Evolutionary conservation across 2,888 invertebrate species (phyloP), one percentile per base, ranked within the genome.

Genomic region (Cheilosia vernalis): DNA sequence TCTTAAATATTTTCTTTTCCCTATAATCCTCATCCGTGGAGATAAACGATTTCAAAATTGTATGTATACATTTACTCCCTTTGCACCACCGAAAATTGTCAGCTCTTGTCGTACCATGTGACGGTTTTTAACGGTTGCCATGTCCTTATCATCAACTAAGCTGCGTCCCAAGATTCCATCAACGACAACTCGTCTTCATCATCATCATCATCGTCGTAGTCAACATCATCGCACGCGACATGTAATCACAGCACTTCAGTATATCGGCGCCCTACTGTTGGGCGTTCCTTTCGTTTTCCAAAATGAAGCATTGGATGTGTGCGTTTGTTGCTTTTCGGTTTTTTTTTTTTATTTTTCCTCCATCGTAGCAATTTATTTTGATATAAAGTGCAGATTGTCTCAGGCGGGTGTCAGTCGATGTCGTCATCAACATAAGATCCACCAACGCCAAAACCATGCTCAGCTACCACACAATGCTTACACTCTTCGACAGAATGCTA

Each of bases 351-450:
- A 37, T 49, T 58, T 42, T 53, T 55, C 56, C 37, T 37, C n/a
- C 49, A 74, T 61, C 24, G 30, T 49, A 49, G 81, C 67, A 85
- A 85, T 85, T 81, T 85, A 85, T 85, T 85, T 72, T 85, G 81
- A 81, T 85, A 85, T 81, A 85, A 85, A 81, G 85, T 85, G 85
- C 76, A 85, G 85, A 85, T 85, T 85, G 81, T 85, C 72, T 81
- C 81, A 72, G 81, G 60, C 76, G 81, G 85, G 77, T 85, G 85
- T 85, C 85, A 85, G 72, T 77, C 66, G 76, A 81, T 81, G 85
- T 81, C 85, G 85, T 85, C 85, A 81, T 85, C 85, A 81, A 67
- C 60, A 60, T 55, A 70, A 42, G 56, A 44, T 19, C 40, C 58
- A n/a, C n/a, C n/a, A 24, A 7, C 10, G 27, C n/a, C 37, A 53